Evolutionary conservation across 1,140 invertebrate genomes (phyloP).

Genomic region (Rhyzopertha dominica): DNA sequence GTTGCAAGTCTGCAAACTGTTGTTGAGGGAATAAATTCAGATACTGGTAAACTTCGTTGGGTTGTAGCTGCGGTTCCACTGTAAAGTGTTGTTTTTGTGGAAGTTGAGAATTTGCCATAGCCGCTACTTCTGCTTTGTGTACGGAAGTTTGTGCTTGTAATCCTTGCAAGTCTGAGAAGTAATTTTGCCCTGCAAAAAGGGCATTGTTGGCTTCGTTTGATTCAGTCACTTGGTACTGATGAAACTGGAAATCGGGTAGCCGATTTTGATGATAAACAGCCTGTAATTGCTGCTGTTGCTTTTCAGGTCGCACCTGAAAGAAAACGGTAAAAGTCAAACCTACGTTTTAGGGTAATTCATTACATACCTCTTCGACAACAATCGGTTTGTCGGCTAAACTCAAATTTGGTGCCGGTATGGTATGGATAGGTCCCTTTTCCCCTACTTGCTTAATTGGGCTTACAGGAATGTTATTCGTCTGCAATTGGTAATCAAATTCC

Average conservation of each 20-base stretch:
- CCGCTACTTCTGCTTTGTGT: not conserved
- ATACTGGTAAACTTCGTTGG: slow-evolving; percentile 53
- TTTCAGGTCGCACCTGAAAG: slow-evolving; percentile 6
- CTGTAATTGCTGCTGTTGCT: slow-evolving; percentile 23
- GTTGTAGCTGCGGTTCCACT: slow-evolving; percentile 43
- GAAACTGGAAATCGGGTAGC: slow-evolving; percentile 10
- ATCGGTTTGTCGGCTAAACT: slow-evolving; percentile 44
- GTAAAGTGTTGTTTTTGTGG: slow-evolving; percentile 1
- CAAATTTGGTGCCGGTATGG: slow-evolving; percentile 76
- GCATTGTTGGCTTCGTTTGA: slow-evolving; percentile 6
- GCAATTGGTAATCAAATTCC: slow-evolving; percentile 40
- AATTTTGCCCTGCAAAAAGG: not conserved
- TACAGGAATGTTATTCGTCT: slow-evolving; percentile 39
- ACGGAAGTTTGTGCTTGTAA: not conserved
- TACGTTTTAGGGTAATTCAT: not conserved
- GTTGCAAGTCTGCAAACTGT: slow-evolving; percentile 27
- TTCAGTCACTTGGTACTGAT: slow-evolving; percentile 49
- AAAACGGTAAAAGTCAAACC: not conserved
- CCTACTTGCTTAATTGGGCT: slow-evolving; percentile 44
- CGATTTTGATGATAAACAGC: no score
- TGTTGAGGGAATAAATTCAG: slow-evolving; percentile 51
- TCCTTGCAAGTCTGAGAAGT: slow-evolving; percentile 4
- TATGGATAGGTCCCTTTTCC: slow-evolving; percentile 70
- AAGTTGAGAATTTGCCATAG: slow-evolving; percentile 6
- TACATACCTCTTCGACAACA: slow-evolving; percentile 18